Evolutionary conservation across 2,888 invertebrate genomes (phyloP), one percentile per base, ranked within the genome.

Genomic region (Sesamia inferens): DNA sequence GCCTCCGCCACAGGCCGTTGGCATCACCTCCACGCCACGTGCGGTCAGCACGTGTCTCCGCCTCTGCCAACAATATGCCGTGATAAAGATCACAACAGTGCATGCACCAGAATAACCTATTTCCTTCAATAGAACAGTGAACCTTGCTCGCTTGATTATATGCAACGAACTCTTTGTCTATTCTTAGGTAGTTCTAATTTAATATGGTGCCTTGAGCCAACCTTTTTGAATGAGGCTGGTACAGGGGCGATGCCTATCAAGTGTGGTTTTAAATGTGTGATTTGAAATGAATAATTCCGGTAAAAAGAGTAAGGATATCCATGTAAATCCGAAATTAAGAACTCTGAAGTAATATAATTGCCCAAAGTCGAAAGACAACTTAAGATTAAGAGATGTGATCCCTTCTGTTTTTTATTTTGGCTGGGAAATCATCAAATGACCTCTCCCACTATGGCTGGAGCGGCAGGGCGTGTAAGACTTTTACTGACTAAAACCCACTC

Each of bases 31-130:
- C 16, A 31, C 39, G 59, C 62, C 81, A 74, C 81, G 81, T 81
- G 81, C 51, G 31, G 5, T 8, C 42, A 24, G 61, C 81, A 82
- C 81, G 82, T 78, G 81, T 62, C 61, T 24, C 13, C 11, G 11
- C 11, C 61, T 47, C 48, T 81, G 81, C 81, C 81, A 81, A 74
- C 81, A 74, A 69, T 73, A 81, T 74, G 48, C 71, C 59, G 48
- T 78, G 82, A 78, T 82, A 81, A 82, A 81, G 81, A 81, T 81
- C 82, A 81, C 82, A 78, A 81, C 71, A 81, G 81, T 74, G 55
- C 82, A 78, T 67, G 55, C 63, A 82, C 82, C 54, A 78, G 78
- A 81, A 74, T 81, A 82, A 81, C 71, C 82, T 82, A 81, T 82
- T 82, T 82, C 74, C 82, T 81, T 81, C 74, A 78, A 71, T 81